phyloP scores from a whole-genome alignment of 1,140 invertebrate species.

The Neodiprion fabricii region DNA sequence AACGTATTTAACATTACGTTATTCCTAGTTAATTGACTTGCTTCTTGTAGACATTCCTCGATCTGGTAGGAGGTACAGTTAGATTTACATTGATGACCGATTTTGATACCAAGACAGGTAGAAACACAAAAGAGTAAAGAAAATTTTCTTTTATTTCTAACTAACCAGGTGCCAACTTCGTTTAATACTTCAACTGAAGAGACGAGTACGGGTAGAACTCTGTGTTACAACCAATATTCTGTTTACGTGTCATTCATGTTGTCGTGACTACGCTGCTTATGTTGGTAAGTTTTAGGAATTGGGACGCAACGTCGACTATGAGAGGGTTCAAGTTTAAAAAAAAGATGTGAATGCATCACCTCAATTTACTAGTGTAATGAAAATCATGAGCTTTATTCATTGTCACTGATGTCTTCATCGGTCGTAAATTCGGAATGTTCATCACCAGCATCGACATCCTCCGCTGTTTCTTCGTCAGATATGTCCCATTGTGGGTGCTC shows the following conservation, averaged over 20 bases:
- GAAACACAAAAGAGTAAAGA: not conserved
- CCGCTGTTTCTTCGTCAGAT: conserved; percentile 90
- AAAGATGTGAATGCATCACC: not conserved
- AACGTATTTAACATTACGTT: no score
- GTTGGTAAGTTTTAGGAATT: not conserved
- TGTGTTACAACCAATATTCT: not conserved
- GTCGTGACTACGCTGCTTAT: no score
- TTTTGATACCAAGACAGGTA: not conserved
- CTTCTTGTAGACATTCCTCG: no score
- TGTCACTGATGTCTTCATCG: conserved; percentile 72
- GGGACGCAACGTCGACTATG: not conserved
- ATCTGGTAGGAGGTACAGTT: no score
- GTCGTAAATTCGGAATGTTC: conserved; percentile 76
- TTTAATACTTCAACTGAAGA: not conserved
- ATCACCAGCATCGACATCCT: conserved; percentile 71
- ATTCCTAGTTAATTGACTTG: no score
- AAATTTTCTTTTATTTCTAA: not conserved
- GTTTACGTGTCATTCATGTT: no score
- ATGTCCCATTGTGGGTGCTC: conserved; percentile 97
- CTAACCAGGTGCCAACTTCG: not conserved
- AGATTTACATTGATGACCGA: no score
- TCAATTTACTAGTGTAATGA: not conserved
- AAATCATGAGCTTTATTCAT: conserved; percentile 49
- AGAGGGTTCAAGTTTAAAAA: no score
- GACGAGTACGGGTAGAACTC: not conserved